These are phyloP conservation scores for Daboia siamensis DNA, from an alignment of 2,113 vertebrate genomes.

Conservation along the genomic window DNA sequence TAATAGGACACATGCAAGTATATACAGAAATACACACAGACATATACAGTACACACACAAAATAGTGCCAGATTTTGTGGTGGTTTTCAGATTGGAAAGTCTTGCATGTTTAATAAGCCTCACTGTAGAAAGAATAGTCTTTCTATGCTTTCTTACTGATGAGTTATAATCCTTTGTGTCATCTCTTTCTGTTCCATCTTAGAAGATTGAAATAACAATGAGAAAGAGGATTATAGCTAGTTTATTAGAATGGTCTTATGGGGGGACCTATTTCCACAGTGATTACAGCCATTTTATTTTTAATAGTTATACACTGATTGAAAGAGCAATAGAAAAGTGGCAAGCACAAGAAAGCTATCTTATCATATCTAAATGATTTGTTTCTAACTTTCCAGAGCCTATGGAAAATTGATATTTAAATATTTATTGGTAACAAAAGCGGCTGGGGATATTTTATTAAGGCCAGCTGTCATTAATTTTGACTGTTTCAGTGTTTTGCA, in stretches of 20 bases:
- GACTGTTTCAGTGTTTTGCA: not conserved
- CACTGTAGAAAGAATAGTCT: conserved; percentile 16
- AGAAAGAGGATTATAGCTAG: conserved; percentile 39
- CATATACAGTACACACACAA: not conserved
- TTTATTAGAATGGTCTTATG: conserved; percentile 44
- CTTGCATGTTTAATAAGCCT: conserved; percentile 20
- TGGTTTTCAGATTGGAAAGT: not conserved
- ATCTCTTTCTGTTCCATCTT: conserved; percentile 29
- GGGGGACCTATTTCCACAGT: conserved; percentile 37
- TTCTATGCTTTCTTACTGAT: conserved; percentile 24
- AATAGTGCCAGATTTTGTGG: not conserved
- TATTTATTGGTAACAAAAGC: conserved; percentile 43
- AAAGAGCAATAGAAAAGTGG: conserved; percentile 34
- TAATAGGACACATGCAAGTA: not conserved
- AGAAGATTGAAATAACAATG: conserved; percentile 36
- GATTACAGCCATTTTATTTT: conserved; percentile 46
- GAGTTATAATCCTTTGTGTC: conserved; percentile 36
- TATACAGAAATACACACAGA: not conserved
- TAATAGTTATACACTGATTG: conserved; percentile 40
- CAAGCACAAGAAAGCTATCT: conserved; percentile 21
- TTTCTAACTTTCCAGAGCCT: conserved; percentile 35
- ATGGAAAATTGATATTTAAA: conserved; percentile 47
- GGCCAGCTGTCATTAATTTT: conserved; percentile 53
- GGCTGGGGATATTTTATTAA: conserved; percentile 47
- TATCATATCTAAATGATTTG: conserved; percentile 25